Base-by-base conservation (phyloP, 2,797 vertebrate species). In the Spea hammondii region DNA sequence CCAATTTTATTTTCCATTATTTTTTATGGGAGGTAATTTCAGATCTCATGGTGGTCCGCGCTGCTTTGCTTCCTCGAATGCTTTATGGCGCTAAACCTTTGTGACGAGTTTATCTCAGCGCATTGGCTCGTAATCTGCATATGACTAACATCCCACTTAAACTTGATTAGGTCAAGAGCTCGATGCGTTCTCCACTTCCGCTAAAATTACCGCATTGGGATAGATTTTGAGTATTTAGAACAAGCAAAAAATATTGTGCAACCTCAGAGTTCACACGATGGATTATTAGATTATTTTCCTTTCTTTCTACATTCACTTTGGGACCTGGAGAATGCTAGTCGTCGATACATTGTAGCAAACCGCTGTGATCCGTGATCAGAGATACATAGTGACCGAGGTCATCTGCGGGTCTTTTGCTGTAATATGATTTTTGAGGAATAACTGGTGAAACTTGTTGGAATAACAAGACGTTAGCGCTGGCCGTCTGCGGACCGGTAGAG, bases 21-120 rank as follows among this genome's bases (percentile, higher is more conserved):
- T 17, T 62, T 62, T 62, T 62, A 55, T 64, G 2, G 70, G 70
- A 60, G 68, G 83, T 79, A 54, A 78, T 76, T 76, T 77, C 32
- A 77, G 79, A 0, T 0, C 54, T 12, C 46, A 72, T 79, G 4
- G 0, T 14, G 48, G n/a, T 5, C 4, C 32, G 54, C 78, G 79
- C 10, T 2, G 13, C 47, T 72, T 72, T 72, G 0, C 51, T 45
- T 65, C 50, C 55, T 0, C 72, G n/a, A 4, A 14, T 11, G 10
- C 76, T 85, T 65, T 84, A 17, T 79, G 50, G 2, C 13, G 14
- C 49, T 54, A 6, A 44, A 14, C 59, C 59, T 32, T 62, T 17
- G 6, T 17, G 59, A 6, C 32, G 5, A 5, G 76, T 17, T 48
- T 59, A 5, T 62, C 4, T 12, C 44, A 13, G 50, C 64, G n/a